A percentile compares a stretch with the other conserved stretches of the same genome.
phyloP scores from a whole-genome alignment of 2,888 invertebrate species.

The Andrena hattorfiana region DNA sequence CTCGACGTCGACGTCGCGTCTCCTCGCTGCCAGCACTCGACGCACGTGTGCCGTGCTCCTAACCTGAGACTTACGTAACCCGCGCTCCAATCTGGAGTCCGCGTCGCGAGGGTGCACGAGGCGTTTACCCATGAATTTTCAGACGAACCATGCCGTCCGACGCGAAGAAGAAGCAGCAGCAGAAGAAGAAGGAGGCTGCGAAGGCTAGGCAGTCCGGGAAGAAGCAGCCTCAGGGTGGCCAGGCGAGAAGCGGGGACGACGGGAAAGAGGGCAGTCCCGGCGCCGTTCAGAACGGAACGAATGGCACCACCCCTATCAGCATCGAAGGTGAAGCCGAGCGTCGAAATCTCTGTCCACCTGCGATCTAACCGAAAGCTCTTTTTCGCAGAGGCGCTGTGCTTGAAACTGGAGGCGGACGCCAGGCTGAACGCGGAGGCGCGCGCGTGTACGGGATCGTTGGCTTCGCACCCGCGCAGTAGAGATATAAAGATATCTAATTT shows the following conservation, averaged over 20 bases:
- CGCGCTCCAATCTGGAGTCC: not conserved
- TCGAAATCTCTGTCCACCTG: not conserved
- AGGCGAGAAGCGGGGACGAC: constrained; percentile 85
- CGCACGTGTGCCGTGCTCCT: constrained; percentile 52
- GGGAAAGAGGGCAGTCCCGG: constrained; percentile 86
- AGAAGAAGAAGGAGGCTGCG: constrained; percentile 98
- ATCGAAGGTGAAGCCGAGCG: constrained; percentile 88
- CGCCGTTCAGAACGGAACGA: constrained; percentile 86
- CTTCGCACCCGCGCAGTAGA: constrained; percentile 97
- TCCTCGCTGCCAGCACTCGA: not conserved
- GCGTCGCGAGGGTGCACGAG: not conserved
- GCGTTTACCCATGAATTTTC: constrained; percentile 15
- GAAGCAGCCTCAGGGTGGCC: constrained; percentile 73
- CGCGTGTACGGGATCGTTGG: constrained; percentile 97
- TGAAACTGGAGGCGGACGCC: constrained; percentile 95
- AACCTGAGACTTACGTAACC: constrained; percentile 68
- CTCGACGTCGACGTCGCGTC: not conserved
- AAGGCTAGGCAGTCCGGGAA: constrained; percentile 88
- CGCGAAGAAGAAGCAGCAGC: constrained; percentile 98
- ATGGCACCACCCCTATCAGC: constrained; percentile 86
- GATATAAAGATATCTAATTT: constrained; percentile 98
- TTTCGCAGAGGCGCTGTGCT: constrained; percentile 91
- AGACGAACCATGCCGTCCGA: constrained; percentile 96
- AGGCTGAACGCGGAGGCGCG: constrained; percentile 97
- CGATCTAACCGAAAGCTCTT: not conserved